A percentile compares a stretch with the other conserved stretches of the same genome.
phyloP scores from a whole-genome alignment of 2,797 vertebrate genomes.

The Myiotriccus ornatus region DNA sequence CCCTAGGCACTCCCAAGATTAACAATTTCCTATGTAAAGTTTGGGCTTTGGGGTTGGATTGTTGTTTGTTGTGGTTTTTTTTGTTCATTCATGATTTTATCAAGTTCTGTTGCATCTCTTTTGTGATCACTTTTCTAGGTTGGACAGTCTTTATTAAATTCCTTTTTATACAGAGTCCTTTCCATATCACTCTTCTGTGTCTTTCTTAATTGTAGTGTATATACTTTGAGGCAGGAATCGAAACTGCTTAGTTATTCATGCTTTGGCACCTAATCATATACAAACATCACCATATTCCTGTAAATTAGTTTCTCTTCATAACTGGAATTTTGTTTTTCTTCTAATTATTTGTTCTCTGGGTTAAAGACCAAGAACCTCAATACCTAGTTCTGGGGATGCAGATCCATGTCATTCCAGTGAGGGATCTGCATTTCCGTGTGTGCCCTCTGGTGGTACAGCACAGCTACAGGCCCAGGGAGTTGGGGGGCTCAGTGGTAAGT shows the following conservation, averaged over 20 bases:
- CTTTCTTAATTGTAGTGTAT: not conserved
- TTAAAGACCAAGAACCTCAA: not conserved
- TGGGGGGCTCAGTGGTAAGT: not conserved
- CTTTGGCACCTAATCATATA: not conserved
- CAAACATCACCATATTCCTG: not conserved
- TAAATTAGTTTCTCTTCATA: not conserved
- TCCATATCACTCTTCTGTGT: fast-evolving
- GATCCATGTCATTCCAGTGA: not conserved
- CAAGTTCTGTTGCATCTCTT: not conserved
- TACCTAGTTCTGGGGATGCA: not conserved
- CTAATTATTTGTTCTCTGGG: not conserved
- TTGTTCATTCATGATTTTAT: not conserved
- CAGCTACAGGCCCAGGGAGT: not conserved
- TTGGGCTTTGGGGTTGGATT: not conserved
- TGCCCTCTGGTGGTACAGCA: not conserved
- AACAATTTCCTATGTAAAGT: not conserved
- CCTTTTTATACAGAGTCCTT: not conserved
- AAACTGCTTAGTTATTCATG: not conserved
- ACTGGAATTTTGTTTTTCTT: not conserved
- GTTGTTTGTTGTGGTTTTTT: not conserved
- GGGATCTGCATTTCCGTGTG: not conserved
- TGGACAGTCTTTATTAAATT: not conserved
- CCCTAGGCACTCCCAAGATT: not conserved
- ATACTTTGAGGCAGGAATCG: not conserved
- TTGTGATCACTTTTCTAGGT: not conserved